Base-by-base conservation (phyloP, 2,888 invertebrate genomes). In the Apamea sordens region DNA sequence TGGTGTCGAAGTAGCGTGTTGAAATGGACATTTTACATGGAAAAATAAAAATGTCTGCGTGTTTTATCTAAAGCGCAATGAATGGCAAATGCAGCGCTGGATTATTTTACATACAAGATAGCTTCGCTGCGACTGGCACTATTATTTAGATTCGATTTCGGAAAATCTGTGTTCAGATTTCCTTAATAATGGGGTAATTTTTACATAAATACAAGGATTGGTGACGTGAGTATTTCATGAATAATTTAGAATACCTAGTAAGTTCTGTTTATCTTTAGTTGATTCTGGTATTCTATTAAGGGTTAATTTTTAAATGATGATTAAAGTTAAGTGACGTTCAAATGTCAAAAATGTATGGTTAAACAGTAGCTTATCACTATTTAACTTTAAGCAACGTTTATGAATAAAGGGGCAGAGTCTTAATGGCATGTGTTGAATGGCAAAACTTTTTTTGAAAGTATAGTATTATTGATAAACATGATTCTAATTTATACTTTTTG, bases 41-140 rank as follows among this genome's bases (percentile, higher is more conserved):
- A 85, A 91, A 92, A 91, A 93, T 92, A 92, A 92, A 92, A 93
- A 92, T 90, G 90, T 91, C 90, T 89, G 88, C 86, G 84, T 85
- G 90, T 89, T 91, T 90, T 91, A 92, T 92, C 91, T 91, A 91
- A 92, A 92, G 91, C 90, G 91, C 92, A 92, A 92, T 92, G 92
- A 93, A 93, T 92, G 92, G 92, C 86, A 91, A 92, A 93, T 93
- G 90, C 89, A 90, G 90, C 83, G 80, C 75, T 74, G 88, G 91
- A 92, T 93, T 93, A 92, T 92, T 93, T 92, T 90, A 90, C 89
- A 90, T 86, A 88, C 84, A 85, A 88, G 89, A 89, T 90, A 88
- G 85, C 85, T 88, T 73, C 82, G 79, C 67, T 70, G 75, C 70
- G n/a, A 78, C 76, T 73, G 67, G 77, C 36, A 74, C 76, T 81